Percentiles rank a stretch among this genome's conserved stretches.
phyloP scores from a whole-genome alignment of 2,113 vertebrate genomes.

The Rhinichthys klamathensis region DNA sequence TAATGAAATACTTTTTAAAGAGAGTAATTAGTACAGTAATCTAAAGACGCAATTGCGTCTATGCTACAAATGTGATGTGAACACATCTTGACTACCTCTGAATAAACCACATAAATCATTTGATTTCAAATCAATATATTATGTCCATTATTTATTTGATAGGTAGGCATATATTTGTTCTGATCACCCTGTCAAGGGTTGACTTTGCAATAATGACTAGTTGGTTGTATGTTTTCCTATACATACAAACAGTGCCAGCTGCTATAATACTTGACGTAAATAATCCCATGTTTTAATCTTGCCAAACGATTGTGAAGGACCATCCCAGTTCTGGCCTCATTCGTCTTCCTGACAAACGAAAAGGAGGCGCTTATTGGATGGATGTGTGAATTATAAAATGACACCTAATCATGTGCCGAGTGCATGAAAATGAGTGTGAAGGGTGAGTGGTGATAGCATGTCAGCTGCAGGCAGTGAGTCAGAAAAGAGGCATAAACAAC shows the following conservation, averaged over 20 bases:
- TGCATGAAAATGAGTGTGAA: neutral
- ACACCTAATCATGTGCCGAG: slow-evolving; percentile 3
- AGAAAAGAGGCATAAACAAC: slow-evolving; percentile 25
- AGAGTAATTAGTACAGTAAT: too few relatives aligned
- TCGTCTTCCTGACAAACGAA: neutral
- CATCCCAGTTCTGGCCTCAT: neutral
- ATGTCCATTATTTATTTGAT: neutral
- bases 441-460: neutral
- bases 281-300: neutral
- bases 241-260: neutral
- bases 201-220: neutral
- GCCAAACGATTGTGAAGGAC: neutral
- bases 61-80: neutral
- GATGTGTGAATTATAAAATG: slow-evolving; percentile 25
- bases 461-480: slow-evolving; percentile 7
- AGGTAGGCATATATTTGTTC: neutral
- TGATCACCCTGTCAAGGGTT: neutral
- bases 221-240: neutral
- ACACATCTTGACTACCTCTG: neutral
- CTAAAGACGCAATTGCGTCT: too few relatives aligned
- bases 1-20: too few relatives aligned
- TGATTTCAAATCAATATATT: neutral
- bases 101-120: neutral
- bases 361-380: neutral
- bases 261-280: neutral